Evolutionary conservation across 2,888 invertebrate species (phyloP).

Genomic region (Osedax fenrisi): DNA sequence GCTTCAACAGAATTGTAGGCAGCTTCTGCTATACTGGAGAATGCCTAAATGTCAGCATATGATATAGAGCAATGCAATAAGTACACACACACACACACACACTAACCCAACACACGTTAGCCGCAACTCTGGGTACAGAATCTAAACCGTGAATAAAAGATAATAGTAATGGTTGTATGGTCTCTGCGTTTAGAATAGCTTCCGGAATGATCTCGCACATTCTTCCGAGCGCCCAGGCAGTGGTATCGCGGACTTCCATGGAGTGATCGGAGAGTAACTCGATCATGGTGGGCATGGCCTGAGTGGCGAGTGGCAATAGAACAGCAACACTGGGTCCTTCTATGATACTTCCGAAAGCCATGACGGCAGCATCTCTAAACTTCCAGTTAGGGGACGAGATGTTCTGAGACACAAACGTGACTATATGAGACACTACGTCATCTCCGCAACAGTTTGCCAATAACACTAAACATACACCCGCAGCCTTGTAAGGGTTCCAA

Average conservation of each 20-base stretch:
- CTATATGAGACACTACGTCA: constrained; percentile 81
- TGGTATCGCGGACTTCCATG: constrained; percentile 87
- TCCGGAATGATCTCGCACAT: constrained; percentile 94
- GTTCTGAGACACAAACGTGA: constrained; percentile 88
- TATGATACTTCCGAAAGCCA: constrained; percentile 70
- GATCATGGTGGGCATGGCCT: constrained; percentile 89
- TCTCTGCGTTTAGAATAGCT: constrained; percentile 72
- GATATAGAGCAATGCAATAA: not conserved
- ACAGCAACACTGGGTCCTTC: not conserved
- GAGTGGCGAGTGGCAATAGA: constrained; percentile 68
- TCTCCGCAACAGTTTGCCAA: constrained; percentile 93
- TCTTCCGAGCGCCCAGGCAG: constrained; percentile 93
- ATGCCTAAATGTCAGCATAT: constrained; percentile 56
- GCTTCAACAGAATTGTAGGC: constrained; percentile 73
- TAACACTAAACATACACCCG: constrained; percentile 94
- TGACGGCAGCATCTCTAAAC: constrained; percentile 82
- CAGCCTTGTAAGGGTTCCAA: constrained; percentile 98
- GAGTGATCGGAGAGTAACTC: constrained; percentile 83
- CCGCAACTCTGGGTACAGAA: constrained; percentile 82
- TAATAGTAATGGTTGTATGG: constrained; percentile 60
- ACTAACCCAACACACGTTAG: constrained; percentile 87
- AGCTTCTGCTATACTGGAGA: constrained; percentile 87
- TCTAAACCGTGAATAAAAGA: constrained; percentile 62
- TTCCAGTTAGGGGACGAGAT: constrained; percentile 82
- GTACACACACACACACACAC: too few relatives aligned